Base-by-base conservation (phyloP, 2,113 vertebrate genomes). In the Calidris pugnax region DNA sequence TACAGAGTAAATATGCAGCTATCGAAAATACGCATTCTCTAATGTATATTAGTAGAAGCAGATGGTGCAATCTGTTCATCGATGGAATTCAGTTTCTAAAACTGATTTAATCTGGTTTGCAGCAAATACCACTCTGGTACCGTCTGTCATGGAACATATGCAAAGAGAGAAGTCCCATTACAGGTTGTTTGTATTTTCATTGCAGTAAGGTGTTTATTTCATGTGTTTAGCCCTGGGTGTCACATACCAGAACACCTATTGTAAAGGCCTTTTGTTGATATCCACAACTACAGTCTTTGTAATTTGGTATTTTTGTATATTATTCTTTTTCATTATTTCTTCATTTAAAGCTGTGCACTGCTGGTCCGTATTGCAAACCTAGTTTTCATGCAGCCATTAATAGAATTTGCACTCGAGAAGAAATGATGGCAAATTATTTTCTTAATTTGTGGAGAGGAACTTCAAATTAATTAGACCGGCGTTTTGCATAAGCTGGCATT, bases 21-120 rank as follows among this genome's bases (percentile, higher is more conserved):
- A 92, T 64, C 85, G 82, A 97, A 97, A 95, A 95, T 88, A 69
- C 74, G 89, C 82, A 63, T 95, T 95, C 79, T 91, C 41, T 96
- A 89, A 95, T 87, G 59, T 84, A 86, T 51, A 83, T 97, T 95
- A 78, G 89, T 90, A 79, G 55, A 84, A 96, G 71, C 97, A 96
- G 91, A 94, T 93, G 90, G 76, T 84, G 30, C 95, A 91, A 12
- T 89, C 80, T 94, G 88, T 94, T 96, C 67, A 48, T 84, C 68
- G 23, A 41, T 94, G 79, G 45, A 94, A 84, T 95, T 97, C 91
- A 79, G 85, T 63, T 95, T 95, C 91, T 69, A 82, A 86, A 94
- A 91, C 79, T 94, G 82, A 89, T 92, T 76, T 91, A 63, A 92
- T 96, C 83, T 96, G 79, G 76, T 97, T 78, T 90, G 77, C 83